These are phyloP conservation scores for Lapara coniferarum DNA, from an alignment of 2,888 invertebrate species.

Conservation along the genomic window DNA sequence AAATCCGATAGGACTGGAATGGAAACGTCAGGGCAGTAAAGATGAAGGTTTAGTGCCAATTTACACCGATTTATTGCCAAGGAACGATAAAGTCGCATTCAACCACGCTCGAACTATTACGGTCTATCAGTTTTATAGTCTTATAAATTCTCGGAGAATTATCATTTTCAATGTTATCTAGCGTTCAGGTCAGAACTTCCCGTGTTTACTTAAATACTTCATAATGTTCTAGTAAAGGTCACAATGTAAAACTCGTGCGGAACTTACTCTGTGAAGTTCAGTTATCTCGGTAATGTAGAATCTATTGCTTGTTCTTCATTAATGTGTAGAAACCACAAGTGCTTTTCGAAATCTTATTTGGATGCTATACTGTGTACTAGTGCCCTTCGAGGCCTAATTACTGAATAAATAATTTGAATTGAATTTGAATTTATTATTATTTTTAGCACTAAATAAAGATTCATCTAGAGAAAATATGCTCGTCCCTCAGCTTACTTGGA, in stretches of 20 bases:
- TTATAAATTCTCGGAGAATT: slow-evolving; percentile 2
- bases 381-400: too few species aligned
- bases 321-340: too few species aligned
- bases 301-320: not conserved
- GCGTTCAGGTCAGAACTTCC: not conserved
- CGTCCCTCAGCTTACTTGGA: too few species aligned
- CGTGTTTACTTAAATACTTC: slow-evolving; percentile 8
- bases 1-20: slow-evolving; percentile 14
- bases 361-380: too few species aligned
- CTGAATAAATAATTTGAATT: too few species aligned
- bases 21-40: slow-evolving; percentile 22
- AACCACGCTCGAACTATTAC: slow-evolving; percentile 3
- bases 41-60: slow-evolving; percentile 19
- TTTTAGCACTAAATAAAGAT: too few species aligned
- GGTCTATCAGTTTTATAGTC: slow-evolving; percentile 2
- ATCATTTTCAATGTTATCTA: slow-evolving; percentile 4
- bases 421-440: too few species aligned
- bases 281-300: not conserved
- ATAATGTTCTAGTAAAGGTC: slow-evolving; percentile 8
- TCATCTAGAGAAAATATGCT: too few species aligned
- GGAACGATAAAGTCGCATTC: slow-evolving; percentile 16
- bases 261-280: not conserved
- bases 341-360: too few species aligned
- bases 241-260: not conserved
- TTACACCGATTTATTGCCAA: slow-evolving; percentile 10